Percentiles rank a stretch among this genome's conserved stretches.
Conservation (phyloP, 1,140 invertebrate species). For the Drosophila trapezifrons region DNA sequence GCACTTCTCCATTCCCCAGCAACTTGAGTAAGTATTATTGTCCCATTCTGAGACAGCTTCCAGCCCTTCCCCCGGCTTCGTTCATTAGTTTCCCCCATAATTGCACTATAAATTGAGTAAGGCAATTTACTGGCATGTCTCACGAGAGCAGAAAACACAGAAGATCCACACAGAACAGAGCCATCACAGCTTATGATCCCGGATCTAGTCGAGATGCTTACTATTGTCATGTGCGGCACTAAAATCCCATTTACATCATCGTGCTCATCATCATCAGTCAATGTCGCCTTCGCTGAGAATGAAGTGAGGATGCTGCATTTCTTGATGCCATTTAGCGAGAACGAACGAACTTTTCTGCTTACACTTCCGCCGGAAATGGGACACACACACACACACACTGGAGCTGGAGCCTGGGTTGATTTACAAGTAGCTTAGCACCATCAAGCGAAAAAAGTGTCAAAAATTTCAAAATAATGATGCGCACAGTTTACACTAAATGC, state of each 20-base stretch:
- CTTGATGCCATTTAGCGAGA: slow-evolving; percentile 78
- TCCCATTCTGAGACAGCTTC: neutral
- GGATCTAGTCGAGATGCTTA: slow-evolving; percentile 71
- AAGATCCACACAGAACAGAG: slow-evolving; percentile 32
- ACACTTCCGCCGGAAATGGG: slow-evolving; percentile 80
- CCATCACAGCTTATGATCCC: slow-evolving; percentile 77
- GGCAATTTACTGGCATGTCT: slow-evolving; percentile 73
- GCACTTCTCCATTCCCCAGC: no score
- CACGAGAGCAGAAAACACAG: slow-evolving; percentile 43
- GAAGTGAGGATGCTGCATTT: slow-evolving; percentile 79
- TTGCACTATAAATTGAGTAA: slow-evolving; percentile 76
- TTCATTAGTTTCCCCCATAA: slow-evolving; percentile 74
- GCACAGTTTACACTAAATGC: slow-evolving; percentile 75
- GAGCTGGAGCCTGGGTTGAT: slow-evolving; percentile 67
- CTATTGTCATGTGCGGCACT: slow-evolving; percentile 78
- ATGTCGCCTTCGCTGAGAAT: slow-evolving; percentile 67
- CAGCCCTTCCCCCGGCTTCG: slow-evolving; percentile 6
- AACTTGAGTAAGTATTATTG: slow-evolving; percentile 4
- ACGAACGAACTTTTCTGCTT: slow-evolving; percentile 77
- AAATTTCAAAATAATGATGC: slow-evolving; percentile 82
- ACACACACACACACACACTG: slow-evolving; percentile 30
- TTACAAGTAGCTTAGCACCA: slow-evolving; percentile 80
- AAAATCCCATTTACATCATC: slow-evolving; percentile 83
- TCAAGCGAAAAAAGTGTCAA: slow-evolving; percentile 74
- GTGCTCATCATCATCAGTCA: slow-evolving; percentile 82